Base-by-base conservation (phyloP, 35 echinoderm and acorn worm genomes). In the Nesometra sesokonis region DNA sequence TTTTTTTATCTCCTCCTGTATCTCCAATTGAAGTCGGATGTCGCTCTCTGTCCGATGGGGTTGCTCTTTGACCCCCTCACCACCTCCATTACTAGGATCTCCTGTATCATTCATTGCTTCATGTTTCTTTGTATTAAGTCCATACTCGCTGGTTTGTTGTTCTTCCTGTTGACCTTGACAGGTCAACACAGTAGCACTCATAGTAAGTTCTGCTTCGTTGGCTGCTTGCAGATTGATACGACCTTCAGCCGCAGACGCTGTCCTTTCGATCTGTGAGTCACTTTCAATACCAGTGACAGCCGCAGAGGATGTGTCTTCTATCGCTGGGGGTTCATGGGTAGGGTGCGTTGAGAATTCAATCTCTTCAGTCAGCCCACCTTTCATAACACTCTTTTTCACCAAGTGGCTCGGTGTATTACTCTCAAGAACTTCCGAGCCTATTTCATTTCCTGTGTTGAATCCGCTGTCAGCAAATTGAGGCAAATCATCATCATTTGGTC, bases 11-110 rank as follows among this genome's bases (percentile, higher is more conserved):
- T 97, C 94, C 33, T 93, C 86, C 19, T 82, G 86, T 17, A 97
- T 97, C 35, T 93, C 91, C 77, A 86, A 78, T 77, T 97, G 82
- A 0, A 97, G 87, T 13, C 81, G 82, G 76, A 93, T 90, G 35
- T 93, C 94, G 46, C 91, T 89, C 47, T 91, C 80, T 35, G 88
- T 47, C 5, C 91, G 85, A 27, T 86, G 88, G 11, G 91, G 19
- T 32, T 67, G 52, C 1, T 67, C 52, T 67, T 67, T 67, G 52
- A 27, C 52, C 7, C 23, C 1, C 23, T 67, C 52, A 13, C 11
- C 52, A 67, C 23, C 52, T 67, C 21, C 52, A 67, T 27, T 67
- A 19, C 52, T 67, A 27, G 23, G 11, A 19, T 67, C 23, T 67
- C 2, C 52, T 27, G 52, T 67, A 67, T 9, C 9, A 67, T 67